Conservation (phyloP, 2,888 invertebrate genomes). For the Drosophila niveifrons region DNA sequence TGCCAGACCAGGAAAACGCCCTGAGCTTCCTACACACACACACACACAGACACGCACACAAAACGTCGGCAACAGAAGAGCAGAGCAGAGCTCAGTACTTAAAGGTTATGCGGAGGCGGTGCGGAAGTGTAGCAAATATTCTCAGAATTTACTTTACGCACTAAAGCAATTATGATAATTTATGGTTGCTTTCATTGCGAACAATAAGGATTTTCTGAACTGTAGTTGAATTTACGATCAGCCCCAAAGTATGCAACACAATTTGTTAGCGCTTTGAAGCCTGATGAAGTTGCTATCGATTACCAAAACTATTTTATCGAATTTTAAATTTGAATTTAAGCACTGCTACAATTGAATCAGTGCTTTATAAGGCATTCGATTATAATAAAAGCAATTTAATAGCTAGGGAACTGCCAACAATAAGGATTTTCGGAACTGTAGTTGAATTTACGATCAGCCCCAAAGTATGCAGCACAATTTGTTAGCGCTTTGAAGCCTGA, state of each 20-base stretch:
- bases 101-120: slow-evolving; percentile 33
- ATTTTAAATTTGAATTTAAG: slow-evolving; percentile 8
- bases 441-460: neutral
- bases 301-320: neutral
- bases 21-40: slow-evolving; percentile 29
- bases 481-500: neutral
- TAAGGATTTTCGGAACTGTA: neutral
- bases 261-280: neutral
- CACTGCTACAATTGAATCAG: neutral
- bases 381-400: neutral
- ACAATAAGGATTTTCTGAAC: neutral
- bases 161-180: slow-evolving; percentile 1
- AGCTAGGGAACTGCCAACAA: neutral
- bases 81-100: neutral
- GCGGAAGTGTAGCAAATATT: slow-evolving; percentile 23
- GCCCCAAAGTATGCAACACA: slow-evolving; percentile 13
- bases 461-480: slow-evolving; percentile 13
- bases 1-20: neutral
- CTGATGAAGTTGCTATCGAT: neutral
- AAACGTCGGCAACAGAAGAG: neutral
- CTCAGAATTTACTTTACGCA: slow-evolving; percentile 17
- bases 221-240: neutral
- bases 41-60: no score
- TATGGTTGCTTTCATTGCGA: neutral
- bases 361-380: neutral